A percentile compares a stretch with the other conserved stretches of the same genome.
Evolutionary conservation across 2,113 vertebrate species (phyloP).

Genomic region (Tupaia tana): DNA sequence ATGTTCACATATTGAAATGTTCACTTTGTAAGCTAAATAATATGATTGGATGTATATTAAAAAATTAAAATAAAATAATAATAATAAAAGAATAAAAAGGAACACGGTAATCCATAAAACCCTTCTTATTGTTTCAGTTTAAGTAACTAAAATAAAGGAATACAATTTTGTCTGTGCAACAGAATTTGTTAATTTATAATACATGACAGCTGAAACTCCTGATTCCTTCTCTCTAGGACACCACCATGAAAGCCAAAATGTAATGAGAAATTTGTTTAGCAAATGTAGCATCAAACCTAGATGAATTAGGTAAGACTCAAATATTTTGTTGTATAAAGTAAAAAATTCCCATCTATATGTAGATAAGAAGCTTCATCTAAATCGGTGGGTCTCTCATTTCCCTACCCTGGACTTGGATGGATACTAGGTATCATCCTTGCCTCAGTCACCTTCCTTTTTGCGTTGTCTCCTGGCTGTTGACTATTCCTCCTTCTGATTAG

Average conservation of each 20-base stretch:
- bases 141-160: background rate
- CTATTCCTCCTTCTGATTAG: background rate
- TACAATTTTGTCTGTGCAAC: background rate
- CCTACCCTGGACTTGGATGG: background rate
- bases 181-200: background rate
- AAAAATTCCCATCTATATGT: background rate
- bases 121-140: conserved; percentile 46
- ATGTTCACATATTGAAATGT: no score
- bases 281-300: background rate
- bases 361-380: no score
- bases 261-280: background rate
- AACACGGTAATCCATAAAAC: background rate
- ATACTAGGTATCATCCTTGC: background rate
- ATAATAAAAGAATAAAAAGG: background rate
- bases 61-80: no score
- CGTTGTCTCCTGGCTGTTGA: background rate
- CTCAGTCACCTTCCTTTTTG: background rate
- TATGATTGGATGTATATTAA: no score
- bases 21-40: no score
- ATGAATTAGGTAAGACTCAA: background rate
- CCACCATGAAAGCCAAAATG: background rate
- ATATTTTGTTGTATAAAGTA: background rate
- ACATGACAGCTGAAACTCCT: background rate
- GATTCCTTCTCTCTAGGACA: background rate
- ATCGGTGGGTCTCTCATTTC: background rate